Base-by-base conservation (phyloP, 2,888 invertebrate genomes). In the Orthosia gracilis region DNA sequence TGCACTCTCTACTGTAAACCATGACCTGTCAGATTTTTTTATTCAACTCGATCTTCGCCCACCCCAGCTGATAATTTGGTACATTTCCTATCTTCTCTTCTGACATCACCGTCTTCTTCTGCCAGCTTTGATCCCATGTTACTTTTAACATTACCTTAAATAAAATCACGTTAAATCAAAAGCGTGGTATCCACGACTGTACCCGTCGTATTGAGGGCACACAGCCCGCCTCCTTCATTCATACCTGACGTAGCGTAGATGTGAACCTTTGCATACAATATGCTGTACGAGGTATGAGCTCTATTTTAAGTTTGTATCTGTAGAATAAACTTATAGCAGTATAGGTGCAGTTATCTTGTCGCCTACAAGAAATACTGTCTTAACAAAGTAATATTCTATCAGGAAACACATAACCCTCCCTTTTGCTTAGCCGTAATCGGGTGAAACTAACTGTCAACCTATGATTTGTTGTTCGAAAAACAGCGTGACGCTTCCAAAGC, bases 161-260 rank as follows among this genome's bases (percentile, higher is more conserved):
- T 45, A 21, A 70, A 55, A 54, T 54, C 54, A 21, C 1, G 40
- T 9, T 47, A 47, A 69, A 62, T 15, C 2, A 21, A 49, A 69
- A 64, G 52, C 64, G 21, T 31, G 50, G 21, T 57, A 31, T 62
- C 69, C 83, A 68, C 74, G 88, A 87, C 85, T 85, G 90, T 90
- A 89, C 89, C 59, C 57, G 85, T 80, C 64, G 85, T 89, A 94
- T 92, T 83, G 92, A 87, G 93, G 94, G 84, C 92, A 87, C 66
- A 72, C 77, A 87, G 80, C 78, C 90, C 94, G 93, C 94, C 94
- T 82, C 74, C 78, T 84, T 78, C 88, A 87, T 87, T 87, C 85
- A 86, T 84, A 73, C 76, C 65, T 69, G 73, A 81, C 86, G 78
- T 76, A 81, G 77, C 85, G 78, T 79, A 82, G 77, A 84, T 84